phyloP scores from a whole-genome alignment of 2,888 invertebrate species.

The Mythimna albipuncta region DNA sequence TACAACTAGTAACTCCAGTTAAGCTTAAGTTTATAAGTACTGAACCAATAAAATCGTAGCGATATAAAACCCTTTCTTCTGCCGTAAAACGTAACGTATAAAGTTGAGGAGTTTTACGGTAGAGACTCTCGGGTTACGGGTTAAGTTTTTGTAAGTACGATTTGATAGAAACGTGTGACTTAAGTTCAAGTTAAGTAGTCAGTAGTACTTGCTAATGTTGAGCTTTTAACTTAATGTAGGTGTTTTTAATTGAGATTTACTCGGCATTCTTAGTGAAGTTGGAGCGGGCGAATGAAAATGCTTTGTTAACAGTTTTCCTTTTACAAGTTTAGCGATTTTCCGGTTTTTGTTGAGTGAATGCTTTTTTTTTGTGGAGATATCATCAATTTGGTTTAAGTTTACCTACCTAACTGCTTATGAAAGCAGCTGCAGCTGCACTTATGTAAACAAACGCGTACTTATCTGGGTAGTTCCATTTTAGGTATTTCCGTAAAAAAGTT shows the following conservation, averaged over 20 bases:
- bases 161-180: slow-evolving; percentile 72
- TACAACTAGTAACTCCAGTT: slow-evolving; percentile 14
- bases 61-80: slow-evolving; percentile 51
- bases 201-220: slow-evolving; percentile 60
- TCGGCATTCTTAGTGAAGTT: slow-evolving; percentile 33
- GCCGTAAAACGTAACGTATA: slow-evolving; percentile 62
- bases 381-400: not conserved
- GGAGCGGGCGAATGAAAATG: slow-evolving; percentile 32
- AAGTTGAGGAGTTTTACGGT: slow-evolving; percentile 65
- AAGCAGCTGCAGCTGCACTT: too few relatives aligned
- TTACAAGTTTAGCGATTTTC: slow-evolving; percentile 14
- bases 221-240: slow-evolving; percentile 52
- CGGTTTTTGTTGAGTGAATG: not conserved
- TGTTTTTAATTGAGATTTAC: slow-evolving; percentile 61
- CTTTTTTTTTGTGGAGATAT: not conserved
- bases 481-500: not conserved
- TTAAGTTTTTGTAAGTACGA: slow-evolving; percentile 68
- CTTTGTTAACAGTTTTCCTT: slow-evolving; percentile 20
- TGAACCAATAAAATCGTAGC: slow-evolving; percentile 50
- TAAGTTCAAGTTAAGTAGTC: slow-evolving; percentile 52
- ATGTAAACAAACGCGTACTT: too few relatives aligned
- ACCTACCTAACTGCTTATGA: too few relatives aligned
- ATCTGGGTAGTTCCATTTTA: not conserved
- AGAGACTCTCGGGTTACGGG: slow-evolving; percentile 58
- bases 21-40: slow-evolving; percentile 28